A percentile compares a stretch with the other conserved stretches of the same genome.
phyloP scores from a whole-genome alignment of 2,113 vertebrate genomes.

The Istiophorus platypterus region DNA sequence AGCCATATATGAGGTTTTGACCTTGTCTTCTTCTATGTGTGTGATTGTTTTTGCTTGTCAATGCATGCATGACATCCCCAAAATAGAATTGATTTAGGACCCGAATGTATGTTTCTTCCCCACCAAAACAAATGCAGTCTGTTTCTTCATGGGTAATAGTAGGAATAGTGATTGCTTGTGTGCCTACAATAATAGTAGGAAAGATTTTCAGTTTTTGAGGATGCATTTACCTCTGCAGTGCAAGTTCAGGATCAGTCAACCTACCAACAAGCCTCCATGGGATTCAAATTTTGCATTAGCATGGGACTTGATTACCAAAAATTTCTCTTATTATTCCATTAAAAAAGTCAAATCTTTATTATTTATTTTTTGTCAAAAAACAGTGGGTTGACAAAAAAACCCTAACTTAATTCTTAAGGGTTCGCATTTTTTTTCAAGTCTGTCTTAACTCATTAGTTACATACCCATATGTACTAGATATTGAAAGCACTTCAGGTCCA shows the following conservation, averaged over 20 bases:
- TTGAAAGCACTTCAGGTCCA: neutral
- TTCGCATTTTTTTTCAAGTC: neutral
- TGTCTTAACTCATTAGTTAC: neutral
- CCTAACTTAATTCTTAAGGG: neutral
- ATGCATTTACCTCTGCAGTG: neutral
- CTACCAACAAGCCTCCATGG: neutral
- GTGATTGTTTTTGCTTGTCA: neutral
- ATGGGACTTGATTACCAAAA: neutral
- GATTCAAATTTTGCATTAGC: too few relatives aligned
- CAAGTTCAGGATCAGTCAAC: neutral
- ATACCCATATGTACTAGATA: neutral
- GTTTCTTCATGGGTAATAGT: neutral
- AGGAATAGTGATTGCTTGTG: too few relatives aligned
- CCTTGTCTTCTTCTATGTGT: neutral
- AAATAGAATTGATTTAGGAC: slow-evolving; percentile 12
- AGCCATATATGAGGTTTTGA: too few relatives aligned
- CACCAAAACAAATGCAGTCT: slow-evolving; percentile 19
- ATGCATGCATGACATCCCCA: neutral
- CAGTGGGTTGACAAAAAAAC: neutral
- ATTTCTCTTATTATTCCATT: neutral
- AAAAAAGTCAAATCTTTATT: neutral
- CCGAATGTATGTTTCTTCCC: neutral
- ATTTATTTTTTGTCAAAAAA: neutral
- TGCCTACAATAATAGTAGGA: too few relatives aligned
- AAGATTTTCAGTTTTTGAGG: neutral